phyloP scores from a whole-genome alignment of 2,113 vertebrate species.

The Oryzias celebensis region DNA sequence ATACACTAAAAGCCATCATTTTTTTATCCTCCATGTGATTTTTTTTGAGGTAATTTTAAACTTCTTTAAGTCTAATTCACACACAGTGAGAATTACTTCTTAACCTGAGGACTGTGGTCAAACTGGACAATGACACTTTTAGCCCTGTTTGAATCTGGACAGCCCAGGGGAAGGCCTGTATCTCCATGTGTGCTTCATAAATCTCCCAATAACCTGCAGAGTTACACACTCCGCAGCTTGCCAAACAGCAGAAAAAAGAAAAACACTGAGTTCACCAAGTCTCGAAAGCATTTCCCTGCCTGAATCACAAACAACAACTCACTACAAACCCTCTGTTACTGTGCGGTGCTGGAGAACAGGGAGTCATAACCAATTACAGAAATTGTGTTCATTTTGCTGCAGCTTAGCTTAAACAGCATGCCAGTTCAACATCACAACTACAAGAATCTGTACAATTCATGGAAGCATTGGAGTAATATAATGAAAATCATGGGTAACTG shows the following conservation, averaged over 20 bases:
- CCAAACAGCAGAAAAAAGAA: conserved; percentile 1
- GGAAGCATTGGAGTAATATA: neutral
- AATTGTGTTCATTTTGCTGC: conserved; percentile 9
- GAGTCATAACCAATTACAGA: conserved; percentile 5
- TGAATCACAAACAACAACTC: conserved; percentile 15
- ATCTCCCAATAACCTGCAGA: conserved; percentile 11
- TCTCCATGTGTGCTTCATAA: conserved; percentile 1
- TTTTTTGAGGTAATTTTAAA: neutral
- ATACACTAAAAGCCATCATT: neutral
- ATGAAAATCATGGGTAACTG: neutral
- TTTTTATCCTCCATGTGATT: neutral
- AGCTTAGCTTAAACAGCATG: neutral
- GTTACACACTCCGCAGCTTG: neutral
- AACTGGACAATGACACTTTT: neutral
- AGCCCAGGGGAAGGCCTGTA: neutral
- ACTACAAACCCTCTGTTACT: conserved; percentile 7
- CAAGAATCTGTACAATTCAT: neutral
- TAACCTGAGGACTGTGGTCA: neutral
- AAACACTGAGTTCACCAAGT: conserved; percentile 3
- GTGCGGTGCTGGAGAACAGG: conserved; percentile 1
- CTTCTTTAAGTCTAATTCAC: neutral
- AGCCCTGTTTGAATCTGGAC: neutral
- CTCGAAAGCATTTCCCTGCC: conserved; percentile 13
- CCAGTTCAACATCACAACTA: neutral
- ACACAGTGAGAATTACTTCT: conserved; percentile 5